Conservation (phyloP, 2,888 invertebrate genomes). For the Chalcosyrphus nemorum region DNA sequence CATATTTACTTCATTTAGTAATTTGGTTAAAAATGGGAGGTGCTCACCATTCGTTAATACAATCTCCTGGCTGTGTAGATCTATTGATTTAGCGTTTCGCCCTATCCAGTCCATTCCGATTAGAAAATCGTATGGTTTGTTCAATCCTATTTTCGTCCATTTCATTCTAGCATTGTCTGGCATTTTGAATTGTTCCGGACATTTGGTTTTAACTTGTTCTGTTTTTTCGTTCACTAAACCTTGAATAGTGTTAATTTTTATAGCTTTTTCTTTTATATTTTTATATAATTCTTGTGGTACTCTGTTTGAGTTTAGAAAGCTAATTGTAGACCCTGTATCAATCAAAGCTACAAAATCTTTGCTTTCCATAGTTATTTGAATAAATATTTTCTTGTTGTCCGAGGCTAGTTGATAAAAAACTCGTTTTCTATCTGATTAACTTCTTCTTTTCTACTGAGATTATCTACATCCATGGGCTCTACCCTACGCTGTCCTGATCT, state of each 20-base stretch:
- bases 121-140: neutral
- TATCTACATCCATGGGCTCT: neutral
- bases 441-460: neutral
- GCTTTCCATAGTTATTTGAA: neutral
- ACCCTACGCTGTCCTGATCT: neutral
- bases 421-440: neutral
- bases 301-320: neutral
- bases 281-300: neutral
- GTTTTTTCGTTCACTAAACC: neutral
- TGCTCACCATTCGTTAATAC: neutral
- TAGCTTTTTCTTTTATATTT: neutral
- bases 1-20: neutral
- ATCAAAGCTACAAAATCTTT: neutral
- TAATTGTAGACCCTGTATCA: neutral
- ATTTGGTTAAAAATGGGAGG: neutral
- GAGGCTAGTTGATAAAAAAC: neutral
- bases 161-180: too few relatives aligned
- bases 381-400: neutral
- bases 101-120: neutral
- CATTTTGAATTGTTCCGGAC: neutral
- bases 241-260: neutral
- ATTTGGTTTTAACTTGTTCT: neutral
- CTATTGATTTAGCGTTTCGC: neutral
- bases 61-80: neutral
- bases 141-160: neutral